A percentile compares a stretch with the other conserved stretches of the same genome.
Evolutionary conservation across 2,888 invertebrate genomes (phyloP).

Genomic region (Lasioglossum morio): DNA sequence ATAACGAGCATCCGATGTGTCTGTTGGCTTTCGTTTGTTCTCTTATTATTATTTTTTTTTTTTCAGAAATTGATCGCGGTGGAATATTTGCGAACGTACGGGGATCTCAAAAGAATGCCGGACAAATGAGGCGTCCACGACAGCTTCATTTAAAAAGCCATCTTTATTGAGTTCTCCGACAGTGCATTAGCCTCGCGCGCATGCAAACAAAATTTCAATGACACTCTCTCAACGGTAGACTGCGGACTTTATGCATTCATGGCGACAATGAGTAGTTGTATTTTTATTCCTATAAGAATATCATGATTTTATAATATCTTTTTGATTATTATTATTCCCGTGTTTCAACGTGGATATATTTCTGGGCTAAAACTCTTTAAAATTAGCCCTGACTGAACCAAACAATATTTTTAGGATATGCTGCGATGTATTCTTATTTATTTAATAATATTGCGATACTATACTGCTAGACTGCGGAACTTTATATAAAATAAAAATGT

Average conservation of each 20-base stretch:
- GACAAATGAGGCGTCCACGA: conserved; percentile 16
- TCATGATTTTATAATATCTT: no score
- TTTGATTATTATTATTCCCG: no score
- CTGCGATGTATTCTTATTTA: no score
- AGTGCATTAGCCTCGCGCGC: neutral
- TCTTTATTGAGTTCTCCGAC: neutral
- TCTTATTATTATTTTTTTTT: neutral
- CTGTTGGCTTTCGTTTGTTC: neutral
- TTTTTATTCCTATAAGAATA: no score
- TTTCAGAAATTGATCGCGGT: neutral
- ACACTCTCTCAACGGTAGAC: conserved; percentile 1
- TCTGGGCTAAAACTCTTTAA: no score
- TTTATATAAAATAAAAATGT: no score
- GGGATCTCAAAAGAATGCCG: neutral
- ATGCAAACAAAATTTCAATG: neutral
- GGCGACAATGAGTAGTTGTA: neutral
- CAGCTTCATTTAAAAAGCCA: neutral
- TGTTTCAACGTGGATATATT: no score
- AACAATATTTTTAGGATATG: neutral
- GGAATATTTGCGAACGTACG: neutral
- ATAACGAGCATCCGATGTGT: conserved; percentile 15
- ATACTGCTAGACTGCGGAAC: no score
- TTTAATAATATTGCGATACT: no score
- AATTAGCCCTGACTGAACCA: no score
- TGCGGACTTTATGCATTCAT: neutral